Evolutionary conservation across 1,140 invertebrate species (phyloP).

Genomic region (Caerostris extrusa): DNA sequence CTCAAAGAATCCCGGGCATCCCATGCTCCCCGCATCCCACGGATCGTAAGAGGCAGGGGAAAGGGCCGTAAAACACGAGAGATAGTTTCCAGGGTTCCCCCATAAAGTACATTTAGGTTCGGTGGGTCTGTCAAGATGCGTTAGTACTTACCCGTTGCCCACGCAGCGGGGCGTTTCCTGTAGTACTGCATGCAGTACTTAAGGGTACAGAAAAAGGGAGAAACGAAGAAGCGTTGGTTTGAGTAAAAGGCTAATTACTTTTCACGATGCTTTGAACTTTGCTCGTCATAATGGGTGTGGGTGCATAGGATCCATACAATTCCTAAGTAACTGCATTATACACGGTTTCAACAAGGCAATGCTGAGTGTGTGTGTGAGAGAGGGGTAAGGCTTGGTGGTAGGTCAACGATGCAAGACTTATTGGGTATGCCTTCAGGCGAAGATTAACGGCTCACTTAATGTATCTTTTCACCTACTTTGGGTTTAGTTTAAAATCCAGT

Average conservation of each 20-base stretch:
- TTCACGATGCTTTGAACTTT: slow-evolving; percentile 52
- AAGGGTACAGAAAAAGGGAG: background rate
- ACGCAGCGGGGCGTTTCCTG: slow-evolving; percentile 25
- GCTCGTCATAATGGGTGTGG: slow-evolving; percentile 38
- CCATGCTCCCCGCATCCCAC: background rate
- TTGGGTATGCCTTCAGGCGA: background rate
- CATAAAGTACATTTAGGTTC: slow-evolving; percentile 62
- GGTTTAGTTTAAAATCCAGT: too few relatives aligned
- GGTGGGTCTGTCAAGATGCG: slow-evolving; percentile 54
- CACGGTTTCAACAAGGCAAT: background rate
- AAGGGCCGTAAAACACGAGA: slow-evolving; percentile 54
- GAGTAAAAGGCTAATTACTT: slow-evolving; percentile 58
- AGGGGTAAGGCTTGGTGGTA: background rate
- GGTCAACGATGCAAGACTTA: background rate
- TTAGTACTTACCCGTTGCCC: slow-evolving; percentile 52
- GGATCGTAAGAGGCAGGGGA: slow-evolving; percentile 18
- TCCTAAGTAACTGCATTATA: slow-evolving; percentile 35
- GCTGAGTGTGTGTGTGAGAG: background rate
- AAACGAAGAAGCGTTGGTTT: background rate
- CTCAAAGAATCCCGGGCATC: slow-evolving; percentile 36
- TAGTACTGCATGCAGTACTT: too few relatives aligned
- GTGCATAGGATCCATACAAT: background rate
- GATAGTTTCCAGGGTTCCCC: slow-evolving; percentile 58
- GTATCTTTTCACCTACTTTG: too few relatives aligned
- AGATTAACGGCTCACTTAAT: too few relatives aligned